Percentiles rank a stretch among this genome's conserved stretches.
These are phyloP conservation scores for Homarus gammarus DNA, from an alignment of 2,888 invertebrate genomes.

Conservation along the genomic window DNA sequence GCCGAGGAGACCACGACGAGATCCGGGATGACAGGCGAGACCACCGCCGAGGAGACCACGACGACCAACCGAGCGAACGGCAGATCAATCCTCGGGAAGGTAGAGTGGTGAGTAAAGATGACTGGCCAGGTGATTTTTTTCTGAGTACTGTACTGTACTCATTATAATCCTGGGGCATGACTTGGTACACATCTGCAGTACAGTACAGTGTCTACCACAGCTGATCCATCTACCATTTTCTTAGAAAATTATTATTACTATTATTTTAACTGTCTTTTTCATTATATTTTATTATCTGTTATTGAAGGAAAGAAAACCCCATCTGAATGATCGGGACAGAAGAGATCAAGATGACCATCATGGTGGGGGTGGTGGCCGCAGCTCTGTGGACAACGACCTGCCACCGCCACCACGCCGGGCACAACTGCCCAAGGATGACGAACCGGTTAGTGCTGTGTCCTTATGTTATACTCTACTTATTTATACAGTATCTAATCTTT, in stretches of 20 bases:
- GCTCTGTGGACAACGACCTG: background rate
- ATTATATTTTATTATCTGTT: background rate
- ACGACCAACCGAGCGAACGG: background rate
- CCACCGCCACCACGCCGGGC: background rate
- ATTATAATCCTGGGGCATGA: no score
- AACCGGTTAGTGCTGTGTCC: background rate
- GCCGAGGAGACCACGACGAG: constrained; percentile 25
- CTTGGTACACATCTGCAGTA: no score
- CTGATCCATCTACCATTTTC: background rate
- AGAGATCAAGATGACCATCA: constrained; percentile 31
- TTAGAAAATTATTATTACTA: no score
- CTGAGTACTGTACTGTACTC: no score
- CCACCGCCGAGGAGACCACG: constrained; percentile 6
- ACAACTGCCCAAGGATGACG: constrained; percentile 4
- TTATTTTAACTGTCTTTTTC: no score
- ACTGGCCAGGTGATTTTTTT: background rate
- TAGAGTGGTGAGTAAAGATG: background rate
- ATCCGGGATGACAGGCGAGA: constrained; percentile 13
- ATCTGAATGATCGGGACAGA: background rate
- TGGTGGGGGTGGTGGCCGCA: background rate
- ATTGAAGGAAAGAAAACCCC: constrained; percentile 5
- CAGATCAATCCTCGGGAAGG: background rate
- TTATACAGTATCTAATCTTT: background rate
- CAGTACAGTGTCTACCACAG: no score
- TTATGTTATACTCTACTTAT: background rate